Base-by-base conservation (phyloP, 2,113 vertebrate genomes). In the Chaetops frenatus region DNA sequence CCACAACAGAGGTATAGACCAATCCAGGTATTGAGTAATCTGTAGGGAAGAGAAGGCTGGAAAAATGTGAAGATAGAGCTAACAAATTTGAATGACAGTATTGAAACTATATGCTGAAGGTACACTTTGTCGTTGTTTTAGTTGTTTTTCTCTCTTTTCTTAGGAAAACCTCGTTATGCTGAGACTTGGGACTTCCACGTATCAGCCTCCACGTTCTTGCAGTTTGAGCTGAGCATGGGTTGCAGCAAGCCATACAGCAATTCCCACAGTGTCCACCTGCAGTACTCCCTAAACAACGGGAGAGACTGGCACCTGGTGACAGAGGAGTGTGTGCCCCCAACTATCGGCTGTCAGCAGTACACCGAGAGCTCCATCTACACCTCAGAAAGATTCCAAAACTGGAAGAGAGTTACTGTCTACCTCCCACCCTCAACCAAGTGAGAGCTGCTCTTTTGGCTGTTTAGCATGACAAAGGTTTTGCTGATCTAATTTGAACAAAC, bases 161-260 rank as follows among this genome's bases (percentile, higher is more conserved):
- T 94, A 99, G 99, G 99, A 91, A 99, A 99, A 95, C 98, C 99
- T 50, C 98, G 99, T 51, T 99, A 99, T n/a, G 99, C 98, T 2
- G 99, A 99, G 96, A 99, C 98, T 94, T 99, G 99, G 99, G 99
- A 99, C 89, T 99, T 99, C 50, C 99, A 99, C 4, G 98, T 99
- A 36, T 99, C 99, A 5, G 98, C 98, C 21, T 99, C 99, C 4
- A 99, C 98, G 33, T 99, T 99, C 96, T 94, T 99, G 86, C 99
- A 99, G 96, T 99, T 99, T 96, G 99, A 99, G 94, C 95, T 99
- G 95, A 99, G 98, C 96, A 99, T 99, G 99, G 99, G 99, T 44
- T 99, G 99, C 86, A 99, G 99, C 96, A 99, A 99, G 86, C 98
- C 98, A n/a, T 98, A 98, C 57, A 98, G 98, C 28, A 94, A 98